phyloP scores from a whole-genome alignment of 1,140 invertebrate species.

The Cydia fagiglandana region DNA sequence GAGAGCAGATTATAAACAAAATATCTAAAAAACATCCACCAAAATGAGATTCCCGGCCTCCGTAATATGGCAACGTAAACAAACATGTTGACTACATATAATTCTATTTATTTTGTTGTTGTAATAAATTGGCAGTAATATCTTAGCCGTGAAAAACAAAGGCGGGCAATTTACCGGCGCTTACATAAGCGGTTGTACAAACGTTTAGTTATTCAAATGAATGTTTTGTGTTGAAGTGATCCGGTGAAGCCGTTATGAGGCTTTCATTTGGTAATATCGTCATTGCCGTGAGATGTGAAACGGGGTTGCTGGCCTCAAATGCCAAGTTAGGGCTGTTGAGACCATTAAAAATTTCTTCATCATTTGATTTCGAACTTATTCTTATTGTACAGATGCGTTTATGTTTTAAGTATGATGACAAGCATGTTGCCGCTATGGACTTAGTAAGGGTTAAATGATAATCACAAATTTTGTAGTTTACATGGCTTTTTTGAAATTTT shows the following conservation, averaged over 20 bases:
- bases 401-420: too few relatives aligned
- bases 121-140: conserved; percentile 29
- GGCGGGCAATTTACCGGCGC: conserved; percentile 12
- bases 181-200: conserved; percentile 14
- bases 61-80: background rate
- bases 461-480: too few relatives aligned
- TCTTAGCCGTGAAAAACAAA: conserved; percentile 31
- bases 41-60: background rate
- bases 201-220: conserved; percentile 30
- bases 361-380: too few relatives aligned
- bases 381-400: too few relatives aligned
- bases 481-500: too few relatives aligned
- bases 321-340: background rate
- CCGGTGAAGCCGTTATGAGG: background rate
- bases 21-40: background rate
- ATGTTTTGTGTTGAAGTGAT: conserved; percentile 27
- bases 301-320: background rate
- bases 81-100: conserved; percentile 30
- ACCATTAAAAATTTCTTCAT: too few relatives aligned
- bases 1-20: background rate
- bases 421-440: too few relatives aligned
- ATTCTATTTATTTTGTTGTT: conserved; percentile 25
- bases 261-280: conserved; percentile 22
- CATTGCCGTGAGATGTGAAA: conserved; percentile 10
- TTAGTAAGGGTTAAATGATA: too few relatives aligned